phyloP scores from a whole-genome alignment of 2,888 invertebrate genomes.

The Adelphocoris suturalis region DNA sequence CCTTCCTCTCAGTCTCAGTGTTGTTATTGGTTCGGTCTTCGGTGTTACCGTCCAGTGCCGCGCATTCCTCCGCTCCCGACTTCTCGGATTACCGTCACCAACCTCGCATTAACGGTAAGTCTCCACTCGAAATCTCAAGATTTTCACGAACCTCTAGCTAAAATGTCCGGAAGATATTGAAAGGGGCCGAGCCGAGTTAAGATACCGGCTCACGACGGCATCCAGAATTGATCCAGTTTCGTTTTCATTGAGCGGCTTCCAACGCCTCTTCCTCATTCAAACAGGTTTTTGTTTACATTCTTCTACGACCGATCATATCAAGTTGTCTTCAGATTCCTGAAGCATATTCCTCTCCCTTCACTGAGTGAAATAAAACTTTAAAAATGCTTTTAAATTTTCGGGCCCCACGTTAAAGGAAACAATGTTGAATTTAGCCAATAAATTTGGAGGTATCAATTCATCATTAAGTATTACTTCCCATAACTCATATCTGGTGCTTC shows the following conservation, averaged over 20 bases:
- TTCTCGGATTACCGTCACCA: constrained; percentile 15
- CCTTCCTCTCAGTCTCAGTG: constrained; percentile 6
- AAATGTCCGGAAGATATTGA: not conserved
- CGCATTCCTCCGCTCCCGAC: not conserved
- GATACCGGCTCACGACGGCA: not conserved
- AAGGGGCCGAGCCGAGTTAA: too few relatives aligned
- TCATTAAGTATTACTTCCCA: too few relatives aligned
- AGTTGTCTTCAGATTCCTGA: not conserved
- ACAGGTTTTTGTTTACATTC: constrained; percentile 30
- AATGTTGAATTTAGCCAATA: too few relatives aligned
- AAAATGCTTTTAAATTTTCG: too few relatives aligned
- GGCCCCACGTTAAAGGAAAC: too few relatives aligned
- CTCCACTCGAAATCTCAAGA: not conserved
- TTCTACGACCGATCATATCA: not conserved
- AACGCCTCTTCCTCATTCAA: not conserved
- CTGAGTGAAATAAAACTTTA: too few relatives aligned
- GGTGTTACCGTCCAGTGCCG: constrained; percentile 12
- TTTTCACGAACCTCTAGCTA: not conserved
- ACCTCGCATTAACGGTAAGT: not conserved
- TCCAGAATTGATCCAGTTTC: constrained; percentile 19
- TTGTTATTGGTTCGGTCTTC: constrained; percentile 26
- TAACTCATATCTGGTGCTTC: too few relatives aligned
- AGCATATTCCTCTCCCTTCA: too few relatives aligned
- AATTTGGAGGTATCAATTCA: too few relatives aligned
- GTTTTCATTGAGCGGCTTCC: constrained; percentile 23